These are phyloP conservation scores for Chalcosyrphus nemorum DNA, from an alignment of 2,888 invertebrate genomes.

Conservation along the genomic window DNA sequence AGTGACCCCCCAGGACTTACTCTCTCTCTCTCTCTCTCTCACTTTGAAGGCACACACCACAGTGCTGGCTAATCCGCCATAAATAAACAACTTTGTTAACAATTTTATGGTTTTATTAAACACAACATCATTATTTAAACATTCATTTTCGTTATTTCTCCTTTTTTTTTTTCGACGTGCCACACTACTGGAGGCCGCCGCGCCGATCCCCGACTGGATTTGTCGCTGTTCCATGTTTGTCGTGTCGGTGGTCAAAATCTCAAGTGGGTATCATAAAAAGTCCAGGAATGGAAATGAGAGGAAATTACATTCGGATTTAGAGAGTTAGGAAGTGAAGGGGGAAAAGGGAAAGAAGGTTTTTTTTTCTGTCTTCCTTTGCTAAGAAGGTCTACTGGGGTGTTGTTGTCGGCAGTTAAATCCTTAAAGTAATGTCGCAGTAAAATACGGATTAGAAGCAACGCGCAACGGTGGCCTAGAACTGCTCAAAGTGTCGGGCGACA, in stretches of 20 bases:
- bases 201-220: conserved; percentile 40
- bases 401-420: conserved; percentile 55
- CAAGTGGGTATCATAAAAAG: conserved; percentile 64
- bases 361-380: conserved; percentile 7
- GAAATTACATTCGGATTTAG: conserved; percentile 55
- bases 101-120: conserved; percentile 73
- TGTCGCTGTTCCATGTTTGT: conserved; percentile 56
- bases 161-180: conserved; percentile 56
- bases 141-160: conserved; percentile 68
- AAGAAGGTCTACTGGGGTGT: background rate
- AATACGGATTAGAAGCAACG: conserved; percentile 59
- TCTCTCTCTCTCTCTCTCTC: too few species aligned
- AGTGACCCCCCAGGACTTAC: background rate
- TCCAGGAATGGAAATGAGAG: conserved; percentile 54
- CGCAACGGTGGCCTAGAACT: conserved; percentile 15
- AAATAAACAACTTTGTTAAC: conserved; percentile 73
- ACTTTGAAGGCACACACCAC: background rate
- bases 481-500: conserved; percentile 43
- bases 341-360: too few species aligned
- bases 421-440: conserved; percentile 55
- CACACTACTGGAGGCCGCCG: conserved; percentile 33
- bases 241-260: conserved; percentile 69
- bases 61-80: conserved; percentile 64
- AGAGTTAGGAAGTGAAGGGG: conserved; percentile 9
- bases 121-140: conserved; percentile 72